Base-by-base conservation (phyloP, 2,888 invertebrate genomes). In the Listrodromus nycthemerus region DNA sequence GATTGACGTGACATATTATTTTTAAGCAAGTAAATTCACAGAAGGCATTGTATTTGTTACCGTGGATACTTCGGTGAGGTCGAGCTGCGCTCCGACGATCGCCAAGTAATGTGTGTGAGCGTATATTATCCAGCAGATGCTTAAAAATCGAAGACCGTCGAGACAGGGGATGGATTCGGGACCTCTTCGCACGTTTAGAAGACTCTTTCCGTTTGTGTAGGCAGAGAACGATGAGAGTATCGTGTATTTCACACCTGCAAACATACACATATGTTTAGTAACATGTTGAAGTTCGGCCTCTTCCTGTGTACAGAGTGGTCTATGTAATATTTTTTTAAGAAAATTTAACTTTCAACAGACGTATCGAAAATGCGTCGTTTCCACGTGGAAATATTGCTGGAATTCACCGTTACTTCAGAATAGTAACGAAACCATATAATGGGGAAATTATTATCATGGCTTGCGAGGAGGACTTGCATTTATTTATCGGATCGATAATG, bases 71-170 rank as follows among this genome's bases (percentile, higher is more conserved):
- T 82, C 77, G 55, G 77, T 85, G 1, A 90, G 80, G 65, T 92
- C 88, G 75, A 92, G 87, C 66, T 90, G 88, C 2, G 86, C 87
- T 1, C 90, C 89, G 1, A 89, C 81, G 8, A 83, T 85, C 67
- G 90, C 89, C 1, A 85, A 77, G 80, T 92, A 92, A 84, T 91
- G 86, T 1, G 91, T 92, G 76, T 93, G 93, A 6, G 91, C 92
- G 66, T 89, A 91, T 48, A 93, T 90, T 19, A 93, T 92, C 93
- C 93, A 93, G 63, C 91, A 92, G 13, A 92, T 92, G 45, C 92
- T 92, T 21, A 93, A 80, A 81, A 90, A 94, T 13, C 94, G 91
- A 10, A 94, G 85, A 1, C 94, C 94, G 83, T 94, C 92, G 7
- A 94, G 86, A 82, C 93, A 94, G 1, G 82, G 83, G 6, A 94